These are phyloP conservation scores for Leptinotarsa peninsularis DNA, from an alignment of 2,888 invertebrate genomes.

Conservation along the genomic window DNA sequence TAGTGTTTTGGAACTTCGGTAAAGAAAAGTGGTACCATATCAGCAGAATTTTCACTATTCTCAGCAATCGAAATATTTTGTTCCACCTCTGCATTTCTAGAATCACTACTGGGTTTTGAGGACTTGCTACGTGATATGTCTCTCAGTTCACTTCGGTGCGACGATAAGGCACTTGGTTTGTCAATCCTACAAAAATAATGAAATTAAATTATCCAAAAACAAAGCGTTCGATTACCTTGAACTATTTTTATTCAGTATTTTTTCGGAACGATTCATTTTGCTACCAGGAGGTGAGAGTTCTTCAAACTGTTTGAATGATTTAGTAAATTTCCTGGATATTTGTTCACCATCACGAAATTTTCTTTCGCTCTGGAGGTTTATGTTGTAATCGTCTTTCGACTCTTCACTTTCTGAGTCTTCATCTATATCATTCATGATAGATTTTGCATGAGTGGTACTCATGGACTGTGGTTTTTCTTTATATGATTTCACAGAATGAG, in stretches of 20 bases:
- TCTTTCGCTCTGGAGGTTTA: too few relatives aligned
- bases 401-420: too few relatives aligned
- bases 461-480: too few relatives aligned
- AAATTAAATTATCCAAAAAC: not conserved
- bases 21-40: not conserved
- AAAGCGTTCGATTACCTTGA: not conserved
- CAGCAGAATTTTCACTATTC: not conserved
- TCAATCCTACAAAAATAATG: not conserved
- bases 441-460: too few relatives aligned
- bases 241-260: not conserved
- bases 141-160: not conserved
- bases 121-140: too few relatives aligned
- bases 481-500: too few relatives aligned
- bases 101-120: too few relatives aligned
- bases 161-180: not conserved
- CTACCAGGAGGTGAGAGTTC: not conserved
- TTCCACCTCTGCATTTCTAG: too few relatives aligned
- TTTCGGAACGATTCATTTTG: not conserved
- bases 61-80: too few relatives aligned
- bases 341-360: not conserved
- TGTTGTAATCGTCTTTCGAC: too few relatives aligned
- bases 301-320: not conserved
- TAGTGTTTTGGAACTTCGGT: not conserved
- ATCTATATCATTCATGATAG: too few relatives aligned
- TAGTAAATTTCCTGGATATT: not conserved